Percentiles rank a stretch among this genome's conserved stretches.
These are phyloP conservation scores for Psophia crepitans DNA, from an alignment of 2,113 vertebrate genomes.

Conservation along the genomic window DNA sequence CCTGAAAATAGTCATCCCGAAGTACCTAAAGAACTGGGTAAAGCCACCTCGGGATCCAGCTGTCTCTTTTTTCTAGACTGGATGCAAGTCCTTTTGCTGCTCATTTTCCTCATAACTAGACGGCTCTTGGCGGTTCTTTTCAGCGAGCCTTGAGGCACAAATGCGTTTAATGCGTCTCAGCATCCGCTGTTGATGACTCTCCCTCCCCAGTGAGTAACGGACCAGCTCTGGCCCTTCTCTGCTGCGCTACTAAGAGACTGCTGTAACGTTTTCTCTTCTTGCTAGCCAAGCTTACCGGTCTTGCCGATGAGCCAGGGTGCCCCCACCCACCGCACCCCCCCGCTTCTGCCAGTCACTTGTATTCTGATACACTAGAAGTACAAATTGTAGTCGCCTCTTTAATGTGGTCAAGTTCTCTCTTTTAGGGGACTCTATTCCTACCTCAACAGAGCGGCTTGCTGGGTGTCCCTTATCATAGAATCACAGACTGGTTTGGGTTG, in stretches of 20 bases:
- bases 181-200: background rate
- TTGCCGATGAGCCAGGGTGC: background rate
- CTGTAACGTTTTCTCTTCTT: background rate
- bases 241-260: background rate
- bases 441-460: background rate
- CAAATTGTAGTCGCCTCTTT: background rate
- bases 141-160: background rate
- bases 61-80: background rate
- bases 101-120: background rate
- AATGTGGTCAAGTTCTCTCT: background rate
- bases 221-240: background rate
- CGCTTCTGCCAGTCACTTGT: fast-evolving
- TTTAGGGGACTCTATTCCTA: too few species aligned
- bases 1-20: background rate
- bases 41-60: background rate
- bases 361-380: too few species aligned
- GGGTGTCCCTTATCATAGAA: too few species aligned
- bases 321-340: background rate
- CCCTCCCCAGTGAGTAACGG: background rate
- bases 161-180: background rate
- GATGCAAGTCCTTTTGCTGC: background rate
- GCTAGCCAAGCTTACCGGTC: background rate
- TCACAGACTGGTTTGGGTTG: too few species aligned
- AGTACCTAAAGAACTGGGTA: background rate
- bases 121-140: background rate